Evolutionary conservation across 37 sponge, comb jelly and placozoan species (phyloP), one percentile per base, ranked within the genome.

Genomic region (Aphrocallistes beatrix): DNA sequence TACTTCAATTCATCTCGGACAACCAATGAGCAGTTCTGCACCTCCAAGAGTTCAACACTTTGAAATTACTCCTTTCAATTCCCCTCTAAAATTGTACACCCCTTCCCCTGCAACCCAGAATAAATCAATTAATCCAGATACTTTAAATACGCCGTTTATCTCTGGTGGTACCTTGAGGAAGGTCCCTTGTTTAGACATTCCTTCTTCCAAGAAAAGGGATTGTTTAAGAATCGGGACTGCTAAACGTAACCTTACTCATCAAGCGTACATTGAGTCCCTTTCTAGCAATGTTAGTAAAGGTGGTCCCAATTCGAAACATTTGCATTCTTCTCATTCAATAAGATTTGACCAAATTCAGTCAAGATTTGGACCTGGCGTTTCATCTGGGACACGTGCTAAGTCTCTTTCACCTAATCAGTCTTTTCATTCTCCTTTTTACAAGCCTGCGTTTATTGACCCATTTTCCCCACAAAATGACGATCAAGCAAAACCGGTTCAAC

Each of bases 1-100:
- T 13, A 8, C 25, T 60, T 60, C n/a, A 60, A 32, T 60, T 32
- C 21, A 60, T 13, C n/a, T 28, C 8, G 75, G n/a, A 6, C 75
- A 60, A 60, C 75, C 75, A 60, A 60, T 60, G 75, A 60, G 75
- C 21, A 60, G 75, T 60, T 60, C 75, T 60, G 75, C 75, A 8
- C 75, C 75, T 21, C 75, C 75, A 60, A 60, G 75, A 60, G 75
- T 60, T 28, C 75, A 60, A 60, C 75, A 60, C n/a, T 60, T 60
- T 60, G 75, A 60, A 60, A 30, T 60, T 19, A 60, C 75, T 25
- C 75, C 75, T 25, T 60, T 60, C n/a, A 60, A 60, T 60, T 19
- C 75, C 3, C 75, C 75, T 28, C 75, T 60, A 60, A 60, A 60
- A 60, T 13, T 60, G n/a, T 60, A 60, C n/a, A 60, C 75, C 3